phyloP scores from a whole-genome alignment of 2,797 vertebrate species.

The Sebastes vulpes region DNA sequence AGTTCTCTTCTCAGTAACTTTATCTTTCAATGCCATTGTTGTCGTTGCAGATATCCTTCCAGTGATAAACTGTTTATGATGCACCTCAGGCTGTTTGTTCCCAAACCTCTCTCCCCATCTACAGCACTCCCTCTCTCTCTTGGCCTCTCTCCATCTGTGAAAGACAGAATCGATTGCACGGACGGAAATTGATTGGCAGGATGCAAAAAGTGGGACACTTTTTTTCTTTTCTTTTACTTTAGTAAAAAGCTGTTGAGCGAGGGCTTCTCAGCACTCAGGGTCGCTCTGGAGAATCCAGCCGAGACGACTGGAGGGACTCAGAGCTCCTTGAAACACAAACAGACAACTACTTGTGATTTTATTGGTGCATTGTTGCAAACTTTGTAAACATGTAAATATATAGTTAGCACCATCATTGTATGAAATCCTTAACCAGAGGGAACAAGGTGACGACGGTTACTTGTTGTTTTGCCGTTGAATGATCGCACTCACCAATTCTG shows the following conservation, averaged over 20 bases:
- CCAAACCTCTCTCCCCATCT: not conserved
- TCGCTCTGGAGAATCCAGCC: constrained; percentile 5
- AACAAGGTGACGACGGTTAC: not conserved
- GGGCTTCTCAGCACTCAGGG: constrained; percentile 15
- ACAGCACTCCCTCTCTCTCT: not conserved
- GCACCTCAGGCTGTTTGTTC: constrained; percentile 38
- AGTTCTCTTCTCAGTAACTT: not conserved
- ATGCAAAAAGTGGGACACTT: constrained; percentile 26
- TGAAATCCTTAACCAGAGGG: not conserved
- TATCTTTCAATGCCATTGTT: not conserved
- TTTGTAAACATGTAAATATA: not conserved
- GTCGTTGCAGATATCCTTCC: constrained; percentile 2
- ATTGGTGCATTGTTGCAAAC: not conserved
- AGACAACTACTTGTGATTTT: not conserved
- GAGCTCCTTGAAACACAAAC: not conserved
- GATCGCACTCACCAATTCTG: constrained; percentile 8
- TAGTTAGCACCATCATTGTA: not conserved
- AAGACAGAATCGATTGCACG: constrained; percentile 43
- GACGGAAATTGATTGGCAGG: constrained; percentile 42
- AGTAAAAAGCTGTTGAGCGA: constrained; percentile 40
- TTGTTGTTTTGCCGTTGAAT: constrained; percentile 38
- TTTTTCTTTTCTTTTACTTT: not conserved
- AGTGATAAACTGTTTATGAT: constrained; percentile 21
- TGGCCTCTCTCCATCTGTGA: constrained; percentile 45
- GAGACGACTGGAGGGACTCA: not conserved